Evolutionary conservation across 2,888 invertebrate species (phyloP), one percentile per base, ranked within the genome.

Genomic region (Neuroscelio doddi): DNA sequence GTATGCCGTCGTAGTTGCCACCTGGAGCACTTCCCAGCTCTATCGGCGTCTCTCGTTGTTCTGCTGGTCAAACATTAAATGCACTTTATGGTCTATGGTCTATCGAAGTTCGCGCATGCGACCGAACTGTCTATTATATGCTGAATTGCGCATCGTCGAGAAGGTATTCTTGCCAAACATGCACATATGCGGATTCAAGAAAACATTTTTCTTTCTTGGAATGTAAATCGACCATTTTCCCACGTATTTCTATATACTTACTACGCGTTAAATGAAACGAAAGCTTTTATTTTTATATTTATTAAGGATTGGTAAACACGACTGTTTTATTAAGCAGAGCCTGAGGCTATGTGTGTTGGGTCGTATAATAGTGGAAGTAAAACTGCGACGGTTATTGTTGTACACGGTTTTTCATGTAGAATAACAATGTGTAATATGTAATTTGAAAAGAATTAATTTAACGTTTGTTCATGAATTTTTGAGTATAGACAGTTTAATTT

Each of bases 1-100:
- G 63, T 65, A 68, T 59, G 52, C 58, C 68, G 51, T 58, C 64
- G 34, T 32, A 62, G 58, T 55, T 62, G 65, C 68, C 68, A 69
- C 68, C 59, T 69, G 68, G 63, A 65, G 53, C 39, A 68, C 55
- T 59, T 59, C 42, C 55, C 50, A 58, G 52, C 36, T 41, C 46
- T 50, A 32, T 32, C 45, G 24, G 30, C 44, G 38, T 46, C 32
- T 47, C 44, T 49, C 26, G 30, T 52, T 39, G 52, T 44, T 42
- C 17, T 26, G 36, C n/a, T 38, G 36, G 26, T 42, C 45, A 44
- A 53, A 44, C 57, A 27, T 42, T 38, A 41, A 34, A 39, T 27
- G 39, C 49, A 45, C 27, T 50, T 52, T 64, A 44, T 36, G 21
- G 29, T 38, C 12, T 38, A 27, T 29, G 34, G 49, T 14, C 29